Evolutionary conservation across 2,113 vertebrate genomes (phyloP).

Genomic region (Neogale vison): DNA sequence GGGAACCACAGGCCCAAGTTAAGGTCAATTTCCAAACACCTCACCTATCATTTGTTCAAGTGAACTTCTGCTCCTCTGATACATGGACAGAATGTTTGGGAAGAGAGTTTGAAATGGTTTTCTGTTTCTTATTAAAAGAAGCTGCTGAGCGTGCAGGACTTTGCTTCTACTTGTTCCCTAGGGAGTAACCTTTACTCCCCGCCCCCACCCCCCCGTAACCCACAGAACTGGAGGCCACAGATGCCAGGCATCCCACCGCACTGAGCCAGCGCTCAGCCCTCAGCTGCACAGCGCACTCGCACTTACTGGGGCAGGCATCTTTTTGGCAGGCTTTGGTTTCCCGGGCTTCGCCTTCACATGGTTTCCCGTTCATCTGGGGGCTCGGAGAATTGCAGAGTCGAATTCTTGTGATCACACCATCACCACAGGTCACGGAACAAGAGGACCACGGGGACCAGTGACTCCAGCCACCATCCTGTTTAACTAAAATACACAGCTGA

Average conservation of each 20-base stretch:
- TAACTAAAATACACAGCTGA: constrained; percentile 86
- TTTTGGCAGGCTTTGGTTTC: constrained; percentile 93
- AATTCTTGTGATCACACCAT: constrained; percentile 95
- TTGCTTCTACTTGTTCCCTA: constrained; percentile 53
- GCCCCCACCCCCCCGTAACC: background rate
- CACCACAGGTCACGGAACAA: constrained; percentile 96
- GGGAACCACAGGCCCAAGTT: background rate
- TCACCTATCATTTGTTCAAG: background rate
- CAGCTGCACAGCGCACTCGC: background rate
- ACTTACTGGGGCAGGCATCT: constrained; percentile 94
- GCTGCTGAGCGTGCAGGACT: constrained; percentile 18
- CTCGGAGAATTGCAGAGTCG: constrained; percentile 99
- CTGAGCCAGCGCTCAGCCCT: background rate
- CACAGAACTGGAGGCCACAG: background rate
- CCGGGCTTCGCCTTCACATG: constrained; percentile 94
- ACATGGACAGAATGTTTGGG: background rate
- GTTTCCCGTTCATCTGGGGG: constrained; percentile 95
- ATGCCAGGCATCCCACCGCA: background rate
- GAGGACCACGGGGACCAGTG: constrained; percentile 99
- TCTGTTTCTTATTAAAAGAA: constrained; percentile 51
- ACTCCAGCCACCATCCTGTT: constrained; percentile 98
- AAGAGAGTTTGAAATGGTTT: background rate
- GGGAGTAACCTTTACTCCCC: background rate
- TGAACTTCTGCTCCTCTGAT: background rate
- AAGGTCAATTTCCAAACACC: background rate